phyloP scores from a whole-genome alignment of 1,140 invertebrate genomes.

The Anastrepha ludens region DNA sequence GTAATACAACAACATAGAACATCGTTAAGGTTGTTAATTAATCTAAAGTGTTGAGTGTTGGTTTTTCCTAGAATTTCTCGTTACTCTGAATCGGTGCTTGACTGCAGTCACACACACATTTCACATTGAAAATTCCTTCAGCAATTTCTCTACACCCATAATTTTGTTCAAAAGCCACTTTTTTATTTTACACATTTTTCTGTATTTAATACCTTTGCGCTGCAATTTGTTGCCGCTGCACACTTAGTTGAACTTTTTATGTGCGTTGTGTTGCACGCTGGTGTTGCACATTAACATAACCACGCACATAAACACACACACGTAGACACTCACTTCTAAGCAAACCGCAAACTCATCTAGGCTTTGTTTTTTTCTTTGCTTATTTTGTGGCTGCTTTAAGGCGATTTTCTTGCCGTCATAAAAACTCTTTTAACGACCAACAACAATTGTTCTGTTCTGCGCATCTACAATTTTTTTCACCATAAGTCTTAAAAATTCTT shows the following conservation, averaged over 20 bases:
- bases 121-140: background rate
- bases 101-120: background rate
- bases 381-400: background rate
- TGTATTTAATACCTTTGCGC: background rate
- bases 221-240: constrained; percentile 24
- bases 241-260: constrained; percentile 38
- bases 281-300: background rate
- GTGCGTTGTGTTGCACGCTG: constrained; percentile 18
- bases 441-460: background rate
- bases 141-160: background rate
- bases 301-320: background rate
- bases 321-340: background rate
- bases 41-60: background rate
- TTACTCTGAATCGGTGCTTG: background rate
- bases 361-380: background rate
- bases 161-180: background rate
- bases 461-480: background rate
- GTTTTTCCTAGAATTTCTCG: background rate
- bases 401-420: background rate
- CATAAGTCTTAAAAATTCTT: background rate
- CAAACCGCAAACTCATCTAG: constrained; percentile 34
- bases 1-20: background rate
- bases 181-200: background rate
- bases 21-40: background rate
- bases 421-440: constrained; percentile 13